Evolutionary conservation across 2,113 vertebrate species (phyloP).

Genomic region (Nipponia nippon): DNA sequence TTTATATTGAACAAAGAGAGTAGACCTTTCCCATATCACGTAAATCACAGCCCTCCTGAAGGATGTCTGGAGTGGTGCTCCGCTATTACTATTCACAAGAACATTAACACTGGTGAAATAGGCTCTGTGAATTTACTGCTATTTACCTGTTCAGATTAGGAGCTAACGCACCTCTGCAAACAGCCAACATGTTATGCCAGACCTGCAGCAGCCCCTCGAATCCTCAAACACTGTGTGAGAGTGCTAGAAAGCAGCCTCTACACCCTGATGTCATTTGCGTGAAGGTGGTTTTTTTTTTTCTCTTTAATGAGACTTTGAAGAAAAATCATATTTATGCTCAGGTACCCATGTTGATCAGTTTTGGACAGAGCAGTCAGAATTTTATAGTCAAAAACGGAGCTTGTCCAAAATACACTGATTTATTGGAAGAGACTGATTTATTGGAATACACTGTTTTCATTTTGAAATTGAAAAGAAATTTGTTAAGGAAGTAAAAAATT

Average conservation of each 20-base stretch:
- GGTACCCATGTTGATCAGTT: not conserved
- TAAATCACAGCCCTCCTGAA: constrained; percentile 46
- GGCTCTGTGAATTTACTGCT: constrained; percentile 44
- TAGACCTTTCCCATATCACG: not conserved
- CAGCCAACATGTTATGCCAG: not conserved
- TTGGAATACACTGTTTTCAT: not conserved
- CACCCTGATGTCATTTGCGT: not conserved
- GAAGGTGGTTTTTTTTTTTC: not conserved
- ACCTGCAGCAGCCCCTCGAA: not conserved
- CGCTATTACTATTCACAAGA: constrained; percentile 42
- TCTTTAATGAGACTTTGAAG: not conserved
- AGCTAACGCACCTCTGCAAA: not conserved
- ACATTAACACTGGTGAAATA: constrained; percentile 6
- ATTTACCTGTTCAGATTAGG: constrained; percentile 19
- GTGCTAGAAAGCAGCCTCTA: not conserved
- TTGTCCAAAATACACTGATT: not conserved
- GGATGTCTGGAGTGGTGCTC: not conserved
- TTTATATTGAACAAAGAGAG: constrained; percentile 57
- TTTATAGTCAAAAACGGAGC: not conserved
- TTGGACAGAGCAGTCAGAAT: not conserved
- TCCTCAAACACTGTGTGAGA: not conserved
- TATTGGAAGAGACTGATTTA: not conserved
- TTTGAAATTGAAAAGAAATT: not conserved
- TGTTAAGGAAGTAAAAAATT: not conserved
- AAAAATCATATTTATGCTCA: not conserved